Evolutionary conservation across 2,888 invertebrate species (phyloP).

Genomic region (Melinaea menophilus): DNA sequence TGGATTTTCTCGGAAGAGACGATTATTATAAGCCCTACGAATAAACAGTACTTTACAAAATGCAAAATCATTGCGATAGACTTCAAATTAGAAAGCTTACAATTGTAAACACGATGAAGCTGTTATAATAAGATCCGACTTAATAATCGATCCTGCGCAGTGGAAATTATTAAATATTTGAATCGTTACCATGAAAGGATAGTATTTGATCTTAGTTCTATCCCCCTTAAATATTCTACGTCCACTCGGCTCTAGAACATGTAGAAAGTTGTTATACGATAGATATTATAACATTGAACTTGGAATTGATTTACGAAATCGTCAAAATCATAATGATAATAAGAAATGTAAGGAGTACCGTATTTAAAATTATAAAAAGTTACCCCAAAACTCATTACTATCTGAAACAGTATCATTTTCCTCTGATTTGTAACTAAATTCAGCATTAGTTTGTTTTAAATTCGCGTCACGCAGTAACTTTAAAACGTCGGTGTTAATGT

Average conservation of each 20-base stretch:
- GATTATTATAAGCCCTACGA: constrained; percentile 61
- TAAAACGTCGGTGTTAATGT: constrained; percentile 39
- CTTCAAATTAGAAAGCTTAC: constrained; percentile 40
- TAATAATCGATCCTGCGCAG: constrained; percentile 62
- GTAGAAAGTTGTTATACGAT: background rate
- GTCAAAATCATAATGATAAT: too few species aligned
- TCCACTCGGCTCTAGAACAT: constrained; percentile 41
- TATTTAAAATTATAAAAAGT: constrained; percentile 25
- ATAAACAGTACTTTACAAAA: constrained; percentile 2
- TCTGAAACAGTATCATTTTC: constrained; percentile 25
- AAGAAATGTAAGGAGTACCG: too few species aligned
- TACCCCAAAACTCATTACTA: constrained; percentile 56
- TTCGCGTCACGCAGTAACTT: constrained; percentile 28
- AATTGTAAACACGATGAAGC: constrained; percentile 66
- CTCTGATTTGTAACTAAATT: constrained; percentile 14
- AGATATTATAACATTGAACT: background rate
- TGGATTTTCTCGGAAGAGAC: constrained; percentile 64
- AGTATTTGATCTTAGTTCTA: constrained; percentile 49
- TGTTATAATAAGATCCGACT: constrained; percentile 57
- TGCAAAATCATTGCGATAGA: background rate
- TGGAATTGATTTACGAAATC: background rate
- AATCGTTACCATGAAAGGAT: constrained; percentile 62
- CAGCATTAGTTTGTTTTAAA: constrained; percentile 16
- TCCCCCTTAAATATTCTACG: constrained; percentile 54
- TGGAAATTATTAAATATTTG: constrained; percentile 56